Evolutionary conservation across 2,888 invertebrate genomes (phyloP), one percentile per base, ranked within the genome.

Genomic region (Chloroclystis v-ata): DNA sequence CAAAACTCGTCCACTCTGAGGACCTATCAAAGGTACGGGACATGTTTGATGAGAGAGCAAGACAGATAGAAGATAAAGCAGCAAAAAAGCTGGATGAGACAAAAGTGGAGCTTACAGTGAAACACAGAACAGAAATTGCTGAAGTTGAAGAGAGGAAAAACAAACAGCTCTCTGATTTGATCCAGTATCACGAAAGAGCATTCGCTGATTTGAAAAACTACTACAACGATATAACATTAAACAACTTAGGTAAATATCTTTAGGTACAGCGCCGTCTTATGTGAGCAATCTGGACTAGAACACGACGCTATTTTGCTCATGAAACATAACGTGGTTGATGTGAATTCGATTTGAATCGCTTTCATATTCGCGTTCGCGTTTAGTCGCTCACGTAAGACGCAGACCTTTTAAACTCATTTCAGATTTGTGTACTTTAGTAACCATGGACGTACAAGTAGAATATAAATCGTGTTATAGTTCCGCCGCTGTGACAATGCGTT

Each of bases 81-180:
- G 94, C 95, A 43, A 92, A 93, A 64, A 94, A 95, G 69, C 90
- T 96, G 57, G 82, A 89, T 35, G 90, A 90, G 47, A 90, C 95
- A 42, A 91, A 94, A 61, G 84, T 91, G 28, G 94, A 96, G 54
- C 75, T 95, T 33, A 91, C 91, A 5, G 89, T 93, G 0, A 92
- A 92, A 63, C 93, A 94, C 64, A 91, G 92, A 63, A 93, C 94
- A 78, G 97, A 97, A 82, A 91, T 96, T 69, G 91, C 94, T 39
- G 96, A 97, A 82, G 92, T 97, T 6, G 97, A 97, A 72, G 97
- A 97, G 69, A 90, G 96, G 30, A 98, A 98, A 81, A 97, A 97
- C 77, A 91, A 91, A 40, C 97, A 97, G 71, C 91, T 97, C 3
- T 91, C 92, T 7, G 93, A 93, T 28, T 79, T 98, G 49, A 94